Percentiles rank a stretch among this genome's conserved stretches.
These are phyloP conservation scores for Argyra leucocephala DNA, from an alignment of 2,888 invertebrate genomes.

Conservation along the genomic window DNA sequence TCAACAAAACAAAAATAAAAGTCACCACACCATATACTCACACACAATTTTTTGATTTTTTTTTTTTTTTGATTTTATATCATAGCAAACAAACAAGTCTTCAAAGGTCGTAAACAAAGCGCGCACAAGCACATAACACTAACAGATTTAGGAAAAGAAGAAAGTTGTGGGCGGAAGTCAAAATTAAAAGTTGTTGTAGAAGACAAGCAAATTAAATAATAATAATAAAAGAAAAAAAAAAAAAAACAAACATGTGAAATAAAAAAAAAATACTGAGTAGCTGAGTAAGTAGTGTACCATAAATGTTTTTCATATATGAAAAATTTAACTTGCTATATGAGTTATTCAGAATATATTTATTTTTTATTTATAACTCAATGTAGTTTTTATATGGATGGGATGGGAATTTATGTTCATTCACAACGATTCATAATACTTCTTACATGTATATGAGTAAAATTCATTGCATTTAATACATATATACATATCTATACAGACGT, in stretches of 20 bases:
- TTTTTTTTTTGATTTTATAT: not conserved
- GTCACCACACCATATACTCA: not conserved
- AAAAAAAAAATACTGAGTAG: not conserved
- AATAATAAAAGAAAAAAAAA: not conserved
- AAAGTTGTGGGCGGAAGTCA: slow-evolving; percentile 11
- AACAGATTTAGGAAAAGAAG: slow-evolving; percentile 3
- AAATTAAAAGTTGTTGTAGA: slow-evolving; percentile 5
- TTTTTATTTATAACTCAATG: too few species aligned
- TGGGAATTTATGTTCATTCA: too few species aligned
- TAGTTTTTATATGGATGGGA: too few species aligned
- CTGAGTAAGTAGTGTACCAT: too few species aligned
- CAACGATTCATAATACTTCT: too few species aligned
- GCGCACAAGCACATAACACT: not conserved
- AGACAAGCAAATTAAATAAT: not conserved
- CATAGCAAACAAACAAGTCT: not conserved
- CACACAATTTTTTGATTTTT: not conserved
- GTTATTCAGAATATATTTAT: too few species aligned
- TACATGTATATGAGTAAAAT: too few species aligned
- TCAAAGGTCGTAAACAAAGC: not conserved
- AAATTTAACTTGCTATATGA: too few species aligned
- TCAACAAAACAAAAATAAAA: not conserved
- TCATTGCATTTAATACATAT: too few species aligned
- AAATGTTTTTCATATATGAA: too few species aligned
- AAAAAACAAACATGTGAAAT: not conserved
- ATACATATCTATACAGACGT: too few species aligned